These are phyloP conservation scores for Plumapathes pennacea DNA, from an alignment of 92 coral and sea anemone species.

Conservation along the genomic window DNA sequence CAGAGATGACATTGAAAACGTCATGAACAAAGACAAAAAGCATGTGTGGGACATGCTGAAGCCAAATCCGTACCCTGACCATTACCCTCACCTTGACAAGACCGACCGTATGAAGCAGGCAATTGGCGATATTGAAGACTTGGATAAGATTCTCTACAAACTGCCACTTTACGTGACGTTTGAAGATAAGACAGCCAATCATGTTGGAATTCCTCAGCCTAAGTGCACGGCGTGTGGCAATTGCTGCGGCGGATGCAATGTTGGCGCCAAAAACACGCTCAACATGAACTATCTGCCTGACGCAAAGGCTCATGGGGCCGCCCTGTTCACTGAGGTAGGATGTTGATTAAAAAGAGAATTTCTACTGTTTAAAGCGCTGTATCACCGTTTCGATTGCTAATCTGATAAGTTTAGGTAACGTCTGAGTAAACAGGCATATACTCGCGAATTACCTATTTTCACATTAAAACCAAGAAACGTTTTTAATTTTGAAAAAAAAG, in stretches of 20 bases:
- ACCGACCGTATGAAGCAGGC: constrained; percentile 27
- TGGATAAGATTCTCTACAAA: constrained; percentile 39
- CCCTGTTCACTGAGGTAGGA: constrained; percentile 54
- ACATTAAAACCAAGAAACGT: too few relatives aligned
- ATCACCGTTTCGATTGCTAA: too few relatives aligned
- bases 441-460: too few relatives aligned
- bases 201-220: constrained; percentile 68
- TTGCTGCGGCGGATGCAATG: constrained; percentile 68
- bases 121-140: constrained; percentile 37
- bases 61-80: constrained; percentile 48
- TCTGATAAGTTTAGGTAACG: too few relatives aligned
- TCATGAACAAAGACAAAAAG: constrained; percentile 23
- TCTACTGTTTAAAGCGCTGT: too few relatives aligned
- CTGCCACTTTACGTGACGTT: constrained; percentile 59
- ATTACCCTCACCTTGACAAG: constrained; percentile 14
- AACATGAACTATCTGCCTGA: constrained; percentile 65
- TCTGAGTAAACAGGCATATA: too few relatives aligned
- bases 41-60: constrained; percentile 49
- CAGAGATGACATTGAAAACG: constrained; percentile 15
- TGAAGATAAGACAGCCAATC: constrained; percentile 49
- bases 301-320: constrained; percentile 63
- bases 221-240: constrained; percentile 66
- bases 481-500: too few relatives aligned
- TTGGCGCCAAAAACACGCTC: constrained; percentile 65
- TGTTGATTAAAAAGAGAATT: too few relatives aligned